phyloP scores from a whole-genome alignment of 1,140 invertebrate species.

The Helicoverpa zea region DNA sequence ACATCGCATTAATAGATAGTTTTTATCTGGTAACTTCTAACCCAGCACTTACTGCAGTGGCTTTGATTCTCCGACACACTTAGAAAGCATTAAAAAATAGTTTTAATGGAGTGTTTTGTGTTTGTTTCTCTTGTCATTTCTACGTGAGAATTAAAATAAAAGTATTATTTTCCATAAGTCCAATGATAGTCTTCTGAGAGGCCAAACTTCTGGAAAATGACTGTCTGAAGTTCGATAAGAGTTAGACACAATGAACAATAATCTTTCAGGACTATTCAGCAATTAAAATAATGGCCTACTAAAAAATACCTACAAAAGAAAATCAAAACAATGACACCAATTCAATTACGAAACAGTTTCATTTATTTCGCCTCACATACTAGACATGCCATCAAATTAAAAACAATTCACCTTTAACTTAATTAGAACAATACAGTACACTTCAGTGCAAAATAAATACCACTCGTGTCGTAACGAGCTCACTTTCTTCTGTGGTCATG shows the following conservation, averaged over 20 bases:
- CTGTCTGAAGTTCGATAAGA: too few species aligned
- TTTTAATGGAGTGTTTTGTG: neutral
- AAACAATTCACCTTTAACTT: constrained; percentile 24
- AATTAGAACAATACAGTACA: constrained; percentile 37
- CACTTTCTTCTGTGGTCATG: constrained; percentile 56
- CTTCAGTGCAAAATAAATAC: constrained; percentile 46
- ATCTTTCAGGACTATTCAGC: too few species aligned
- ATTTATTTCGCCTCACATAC: constrained; percentile 3
- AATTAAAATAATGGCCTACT: too few species aligned
- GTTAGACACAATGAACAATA: too few species aligned
- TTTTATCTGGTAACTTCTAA: neutral
- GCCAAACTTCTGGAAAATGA: too few species aligned
- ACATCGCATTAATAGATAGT: neutral
- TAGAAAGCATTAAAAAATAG: neutral
- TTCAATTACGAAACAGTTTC: constrained; percentile 5
- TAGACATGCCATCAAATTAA: constrained; percentile 10
- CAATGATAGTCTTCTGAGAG: too few species aligned
- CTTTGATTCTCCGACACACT: constrained; percentile 1
- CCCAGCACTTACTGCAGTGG: neutral
- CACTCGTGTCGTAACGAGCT: constrained; percentile 52
- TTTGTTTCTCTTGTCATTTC: too few species aligned
- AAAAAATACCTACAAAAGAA: too few species aligned
- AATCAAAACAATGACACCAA: neutral
- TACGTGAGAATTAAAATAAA: too few species aligned
- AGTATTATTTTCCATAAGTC: too few species aligned